Evolutionary conservation across 2,797 vertebrate species (phyloP), one percentile per base, ranked within the genome.

Genomic region (Sebastes itinus): DNA sequence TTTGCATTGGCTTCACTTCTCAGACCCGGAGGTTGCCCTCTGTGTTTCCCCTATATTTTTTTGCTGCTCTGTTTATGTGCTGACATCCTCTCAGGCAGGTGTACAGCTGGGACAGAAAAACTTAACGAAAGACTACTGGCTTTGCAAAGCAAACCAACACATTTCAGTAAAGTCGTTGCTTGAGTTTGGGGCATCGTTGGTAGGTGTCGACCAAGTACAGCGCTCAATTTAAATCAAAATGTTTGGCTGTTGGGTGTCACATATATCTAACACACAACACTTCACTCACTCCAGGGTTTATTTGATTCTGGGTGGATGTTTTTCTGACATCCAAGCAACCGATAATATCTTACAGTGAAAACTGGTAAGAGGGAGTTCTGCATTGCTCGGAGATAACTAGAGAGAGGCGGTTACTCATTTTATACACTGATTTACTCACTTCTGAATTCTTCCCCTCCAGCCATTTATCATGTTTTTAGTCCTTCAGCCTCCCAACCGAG

Each of bases 391-490:
- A 70, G 12, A 63, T 30, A 66, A 61, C 42, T 54, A 27, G 9
- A 62, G 46, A 72, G 54, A 73, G 7, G 33, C 12, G 28, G 20
- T 67, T 71, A 1, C 38, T 66, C 7, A 54, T 66, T 76, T 75
- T 74, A 27, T 28, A 27, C 23, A 27, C 35, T 23, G 32, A 73
- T 84, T 76, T 60, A 16, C 30, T 71, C 18, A 56, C n/a, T 60
- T 72, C 7, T 55, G 28, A 72, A 62, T 78, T 83, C 62, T 60
- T 20, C 63, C 70, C 60, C 70, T 68, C 11, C 46, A 78, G 81
- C 77, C 77, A 60, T 89, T 86, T 74, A 71, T 81, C 65, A 71
- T 32, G 52, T 72, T 83, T 77, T 83, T 49, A 74, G 28, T 75
- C 58, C 65, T 55, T 81, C 22, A 28, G 58, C 72, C 73, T 77